Conservation (phyloP, 2,888 invertebrate species). For the Nomada fabriciana region DNA sequence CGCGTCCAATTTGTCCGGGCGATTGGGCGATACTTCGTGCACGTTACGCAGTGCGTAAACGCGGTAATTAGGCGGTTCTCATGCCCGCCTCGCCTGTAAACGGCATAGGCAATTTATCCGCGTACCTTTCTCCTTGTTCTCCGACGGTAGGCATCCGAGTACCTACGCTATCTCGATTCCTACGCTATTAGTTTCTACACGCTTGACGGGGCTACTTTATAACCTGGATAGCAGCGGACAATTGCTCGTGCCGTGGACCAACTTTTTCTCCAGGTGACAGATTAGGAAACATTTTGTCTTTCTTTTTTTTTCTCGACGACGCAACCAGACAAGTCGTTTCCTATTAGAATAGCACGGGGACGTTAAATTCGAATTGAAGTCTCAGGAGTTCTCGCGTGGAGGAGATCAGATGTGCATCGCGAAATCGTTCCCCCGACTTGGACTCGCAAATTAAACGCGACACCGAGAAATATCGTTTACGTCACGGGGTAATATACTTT, state of each 20-base stretch:
- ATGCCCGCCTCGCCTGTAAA: conserved; percentile 51
- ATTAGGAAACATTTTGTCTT: conserved; percentile 31
- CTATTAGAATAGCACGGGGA: not conserved
- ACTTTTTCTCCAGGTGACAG: conserved; percentile 10
- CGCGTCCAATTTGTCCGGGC: conserved; percentile 61
- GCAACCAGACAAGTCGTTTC: no score
- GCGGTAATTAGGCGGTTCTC: conserved; percentile 65
- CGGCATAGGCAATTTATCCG: conserved; percentile 66
- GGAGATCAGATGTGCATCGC: not conserved
- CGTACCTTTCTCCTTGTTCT: conserved; percentile 67
- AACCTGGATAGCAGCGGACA: conserved; percentile 29
- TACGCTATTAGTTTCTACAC: conserved; percentile 59
- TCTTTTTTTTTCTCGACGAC: not conserved
- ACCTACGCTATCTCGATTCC: conserved; percentile 56
- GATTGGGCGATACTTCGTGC: conserved; percentile 51
- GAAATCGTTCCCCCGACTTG: conserved; percentile 11
- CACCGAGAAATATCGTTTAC: not conserved
- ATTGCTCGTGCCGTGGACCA: conserved; percentile 9
- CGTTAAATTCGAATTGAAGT: not conserved
- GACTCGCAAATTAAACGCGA: not conserved
- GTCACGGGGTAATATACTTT: not conserved
- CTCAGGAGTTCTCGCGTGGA: no score
- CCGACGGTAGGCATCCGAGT: conserved; percentile 49
- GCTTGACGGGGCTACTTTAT: conserved; percentile 40
- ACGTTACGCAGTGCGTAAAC: conserved; percentile 58